A percentile compares a stretch with the other conserved stretches of the same genome.
Evolutionary conservation across 2,113 vertebrate species (phyloP).

Genomic region (Nesogale talazaci): DNA sequence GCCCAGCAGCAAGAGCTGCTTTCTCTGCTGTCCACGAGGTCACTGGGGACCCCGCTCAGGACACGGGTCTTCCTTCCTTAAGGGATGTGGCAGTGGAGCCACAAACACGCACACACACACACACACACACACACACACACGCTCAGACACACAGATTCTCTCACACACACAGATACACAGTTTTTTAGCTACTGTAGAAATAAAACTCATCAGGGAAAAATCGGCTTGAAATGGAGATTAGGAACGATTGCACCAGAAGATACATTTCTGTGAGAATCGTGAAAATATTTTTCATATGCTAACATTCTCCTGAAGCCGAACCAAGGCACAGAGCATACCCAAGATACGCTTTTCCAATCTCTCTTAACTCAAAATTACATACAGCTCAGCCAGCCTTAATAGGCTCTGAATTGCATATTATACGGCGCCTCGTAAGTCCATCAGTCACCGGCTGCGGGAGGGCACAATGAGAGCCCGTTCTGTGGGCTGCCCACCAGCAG

Average conservation of each 20-base stretch:
- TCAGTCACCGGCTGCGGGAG: not conserved
- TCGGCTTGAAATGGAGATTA: not conserved
- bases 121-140: rapidly evolving
- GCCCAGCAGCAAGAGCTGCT: not conserved
- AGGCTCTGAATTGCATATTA: not conserved
- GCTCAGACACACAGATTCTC: no score
- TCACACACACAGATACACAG: no score
- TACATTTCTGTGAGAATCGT: not conserved
- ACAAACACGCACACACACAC: not conserved
- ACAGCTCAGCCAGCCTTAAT: not conserved
- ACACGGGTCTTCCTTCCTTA: not conserved
- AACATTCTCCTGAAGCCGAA: not conserved
- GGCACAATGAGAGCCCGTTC: not conserved
- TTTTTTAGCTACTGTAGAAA: not conserved
- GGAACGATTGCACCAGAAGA: not conserved
- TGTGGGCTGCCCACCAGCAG: rapidly evolving
- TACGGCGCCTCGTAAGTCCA: not conserved
- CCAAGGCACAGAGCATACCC: not conserved
- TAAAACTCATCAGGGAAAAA: not conserved
- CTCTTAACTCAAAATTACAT: not conserved
- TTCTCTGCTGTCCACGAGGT: no score
- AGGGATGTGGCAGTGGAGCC: not conserved
- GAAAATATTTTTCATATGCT: not conserved
- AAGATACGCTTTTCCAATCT: not conserved
- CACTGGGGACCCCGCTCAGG: no score